Conservation (phyloP, 2,888 invertebrate species). For the Schizaphis graminum region DNA sequence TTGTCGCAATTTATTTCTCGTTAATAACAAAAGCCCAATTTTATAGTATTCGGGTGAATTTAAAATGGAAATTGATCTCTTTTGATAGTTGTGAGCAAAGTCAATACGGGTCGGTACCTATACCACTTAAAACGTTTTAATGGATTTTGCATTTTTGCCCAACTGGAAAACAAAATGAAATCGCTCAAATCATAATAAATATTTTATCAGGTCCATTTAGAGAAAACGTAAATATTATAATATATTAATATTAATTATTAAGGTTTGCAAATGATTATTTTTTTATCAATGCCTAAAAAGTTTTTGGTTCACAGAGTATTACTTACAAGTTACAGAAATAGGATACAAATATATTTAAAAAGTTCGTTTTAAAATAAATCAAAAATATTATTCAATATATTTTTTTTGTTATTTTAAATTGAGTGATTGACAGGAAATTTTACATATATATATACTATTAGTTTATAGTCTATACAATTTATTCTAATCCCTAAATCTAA, state of each 20-base stretch:
- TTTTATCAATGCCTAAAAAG: neutral
- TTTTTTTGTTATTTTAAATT: neutral
- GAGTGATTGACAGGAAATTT: neutral
- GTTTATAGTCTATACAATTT: neutral
- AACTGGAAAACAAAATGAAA: neutral
- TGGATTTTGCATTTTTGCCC: neutral
- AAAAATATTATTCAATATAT: neutral
- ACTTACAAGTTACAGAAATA: neutral
- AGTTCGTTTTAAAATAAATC: neutral
- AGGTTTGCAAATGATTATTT: neutral
- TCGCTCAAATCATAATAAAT: neutral
- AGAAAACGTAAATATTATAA: no score
- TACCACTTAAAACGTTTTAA: neutral
- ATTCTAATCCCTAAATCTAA: neutral
- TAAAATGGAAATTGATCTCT: neutral
- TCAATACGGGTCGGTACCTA: neutral
- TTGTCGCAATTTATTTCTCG: neutral
- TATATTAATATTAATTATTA: no score
- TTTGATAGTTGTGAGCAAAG: neutral
- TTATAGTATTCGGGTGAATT: neutral
- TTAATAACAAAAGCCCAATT: constrained; percentile 12
- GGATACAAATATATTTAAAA: neutral
- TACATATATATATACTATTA: neutral
- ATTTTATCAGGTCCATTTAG: neutral
- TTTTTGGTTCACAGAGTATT: neutral